phyloP scores from a whole-genome alignment of 2,113 vertebrate species.

The Montifringilla adamsi region DNA sequence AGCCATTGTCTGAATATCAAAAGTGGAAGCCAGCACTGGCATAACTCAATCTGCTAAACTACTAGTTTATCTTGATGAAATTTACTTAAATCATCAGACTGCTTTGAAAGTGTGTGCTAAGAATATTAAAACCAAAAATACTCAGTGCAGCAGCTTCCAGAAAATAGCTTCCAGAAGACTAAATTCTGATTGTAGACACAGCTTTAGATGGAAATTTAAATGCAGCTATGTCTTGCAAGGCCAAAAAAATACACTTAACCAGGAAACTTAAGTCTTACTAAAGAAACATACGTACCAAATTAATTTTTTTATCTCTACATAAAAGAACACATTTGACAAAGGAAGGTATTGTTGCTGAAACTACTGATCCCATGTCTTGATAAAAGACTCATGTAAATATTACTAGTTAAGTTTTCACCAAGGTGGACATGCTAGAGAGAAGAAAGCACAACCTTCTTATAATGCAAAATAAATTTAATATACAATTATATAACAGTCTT shows the following conservation, averaged over 20 bases:
- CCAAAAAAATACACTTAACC: background rate
- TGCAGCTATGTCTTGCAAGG: background rate
- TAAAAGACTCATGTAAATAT: background rate
- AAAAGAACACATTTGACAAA: background rate
- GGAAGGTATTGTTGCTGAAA: background rate
- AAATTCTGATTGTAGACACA: background rate
- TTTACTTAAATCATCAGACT: background rate
- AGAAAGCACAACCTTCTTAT: background rate
- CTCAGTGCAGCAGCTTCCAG: background rate
- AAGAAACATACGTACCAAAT: background rate
- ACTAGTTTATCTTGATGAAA: background rate
- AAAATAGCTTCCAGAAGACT: background rate
- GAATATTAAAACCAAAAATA: background rate
- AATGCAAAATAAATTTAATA: background rate
- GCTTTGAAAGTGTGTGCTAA: background rate
- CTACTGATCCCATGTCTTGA: background rate
- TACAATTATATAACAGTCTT: background rate
- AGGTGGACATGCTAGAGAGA: background rate
- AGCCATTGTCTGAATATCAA: background rate
- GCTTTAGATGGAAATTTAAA: background rate
- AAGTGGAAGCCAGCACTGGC: background rate
- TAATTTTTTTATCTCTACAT: background rate
- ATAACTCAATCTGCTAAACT: background rate
- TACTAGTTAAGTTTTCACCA: background rate
- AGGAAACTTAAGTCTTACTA: background rate